These are phyloP conservation scores for Phengaris alcon DNA, from an alignment of 2,888 invertebrate species.

Conservation along the genomic window DNA sequence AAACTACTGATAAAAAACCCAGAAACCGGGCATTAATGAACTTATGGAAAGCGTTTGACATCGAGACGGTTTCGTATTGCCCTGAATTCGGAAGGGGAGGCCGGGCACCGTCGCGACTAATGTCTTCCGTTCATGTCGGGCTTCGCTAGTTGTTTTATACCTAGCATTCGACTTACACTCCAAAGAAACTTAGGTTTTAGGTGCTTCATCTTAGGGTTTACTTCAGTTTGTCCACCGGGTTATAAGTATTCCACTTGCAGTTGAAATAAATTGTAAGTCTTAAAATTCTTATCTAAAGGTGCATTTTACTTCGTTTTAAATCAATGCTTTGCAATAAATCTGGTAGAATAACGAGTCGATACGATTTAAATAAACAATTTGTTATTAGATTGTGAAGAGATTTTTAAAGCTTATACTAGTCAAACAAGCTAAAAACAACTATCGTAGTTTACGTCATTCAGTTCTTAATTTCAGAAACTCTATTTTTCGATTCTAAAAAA, in stretches of 20 bases:
- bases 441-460: too few relatives aligned
- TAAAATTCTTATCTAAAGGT: not conserved
- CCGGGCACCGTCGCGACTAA: slow-evolving; percentile 46
- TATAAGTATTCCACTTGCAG: not conserved
- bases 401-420: not conserved
- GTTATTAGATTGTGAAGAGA: not conserved
- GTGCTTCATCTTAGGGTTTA: not conserved
- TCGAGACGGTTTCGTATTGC: slow-evolving; percentile 60
- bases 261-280: not conserved
- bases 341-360: not conserved
- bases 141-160: slow-evolving; percentile 44
- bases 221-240: not conserved
- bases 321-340: not conserved
- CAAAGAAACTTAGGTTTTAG: not conserved
- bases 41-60: not conserved
- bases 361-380: not conserved
- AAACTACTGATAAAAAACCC: too few relatives aligned
- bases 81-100: slow-evolving; percentile 58
- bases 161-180: slow-evolving; percentile 8
- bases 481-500: too few relatives aligned
- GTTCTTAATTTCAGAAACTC: too few relatives aligned
- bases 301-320: not conserved
- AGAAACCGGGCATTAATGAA: too few relatives aligned
- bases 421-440: too few relatives aligned
- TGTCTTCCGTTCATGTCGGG: slow-evolving; percentile 60